Conservation (phyloP, 2,888 invertebrate species). For the Hymenopus coronatus region DNA sequence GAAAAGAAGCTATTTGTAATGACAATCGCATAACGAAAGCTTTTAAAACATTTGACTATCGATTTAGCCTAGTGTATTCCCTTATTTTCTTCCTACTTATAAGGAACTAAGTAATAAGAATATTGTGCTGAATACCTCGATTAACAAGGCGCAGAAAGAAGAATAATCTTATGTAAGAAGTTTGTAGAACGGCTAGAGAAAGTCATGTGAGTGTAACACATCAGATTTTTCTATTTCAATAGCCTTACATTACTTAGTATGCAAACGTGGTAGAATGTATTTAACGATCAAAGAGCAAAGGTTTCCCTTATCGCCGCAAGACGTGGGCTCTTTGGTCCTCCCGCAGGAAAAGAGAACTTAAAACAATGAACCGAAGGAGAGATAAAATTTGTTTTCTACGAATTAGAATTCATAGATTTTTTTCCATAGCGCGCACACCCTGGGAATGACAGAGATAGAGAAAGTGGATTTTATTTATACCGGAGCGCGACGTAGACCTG, state of each 20-base stretch:
- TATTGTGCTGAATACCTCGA: too few relatives aligned
- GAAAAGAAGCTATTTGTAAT: too few relatives aligned
- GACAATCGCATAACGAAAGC: too few relatives aligned
- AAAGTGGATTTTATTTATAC: constrained; percentile 2
- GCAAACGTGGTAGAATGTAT: neutral
- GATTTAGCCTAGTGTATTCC: too few relatives aligned
- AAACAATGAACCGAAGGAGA: neutral
- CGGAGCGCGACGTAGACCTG: neutral
- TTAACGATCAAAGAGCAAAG: neutral
- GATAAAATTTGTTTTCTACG: neutral
- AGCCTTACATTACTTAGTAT: neutral
- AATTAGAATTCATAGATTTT: constrained; percentile 25
- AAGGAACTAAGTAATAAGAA: too few relatives aligned
- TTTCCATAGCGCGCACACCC: neutral
- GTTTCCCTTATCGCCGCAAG: neutral
- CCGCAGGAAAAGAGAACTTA: neutral
- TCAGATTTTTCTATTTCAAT: neutral
- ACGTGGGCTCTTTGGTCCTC: neutral
- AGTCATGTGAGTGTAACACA: too few relatives aligned
- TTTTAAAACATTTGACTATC: too few relatives aligned
- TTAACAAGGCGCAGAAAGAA: too few relatives aligned
- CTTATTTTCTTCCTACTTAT: too few relatives aligned
- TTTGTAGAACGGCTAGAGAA: too few relatives aligned
- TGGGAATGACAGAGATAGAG: neutral
- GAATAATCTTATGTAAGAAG: too few relatives aligned